Percentiles rank a stretch among this genome's conserved stretches.
Conservation (phyloP, 2,888 invertebrate species). For the Lamellibrachia satsuma region DNA sequence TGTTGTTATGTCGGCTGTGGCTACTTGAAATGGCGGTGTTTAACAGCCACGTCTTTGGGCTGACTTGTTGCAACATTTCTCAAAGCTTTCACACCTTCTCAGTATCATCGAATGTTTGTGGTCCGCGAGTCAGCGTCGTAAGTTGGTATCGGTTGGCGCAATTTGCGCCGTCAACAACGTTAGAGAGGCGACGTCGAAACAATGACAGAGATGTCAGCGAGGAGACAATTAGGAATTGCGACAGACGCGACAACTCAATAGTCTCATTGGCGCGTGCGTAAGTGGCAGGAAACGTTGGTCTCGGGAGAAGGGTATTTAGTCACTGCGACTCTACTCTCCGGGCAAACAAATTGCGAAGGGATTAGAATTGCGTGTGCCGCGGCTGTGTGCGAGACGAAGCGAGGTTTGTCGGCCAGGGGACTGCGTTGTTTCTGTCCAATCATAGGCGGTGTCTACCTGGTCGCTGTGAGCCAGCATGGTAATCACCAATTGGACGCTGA, state of each 20-base stretch:
- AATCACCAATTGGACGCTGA: constrained; percentile 7
- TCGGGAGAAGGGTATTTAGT: not conserved
- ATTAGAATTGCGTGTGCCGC: not conserved
- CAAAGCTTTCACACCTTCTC: not conserved
- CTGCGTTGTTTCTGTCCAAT: not conserved
- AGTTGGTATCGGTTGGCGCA: not conserved
- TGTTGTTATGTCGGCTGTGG: not conserved
- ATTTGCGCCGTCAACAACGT: not conserved
- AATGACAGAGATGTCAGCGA: not conserved
- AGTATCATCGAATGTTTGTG: not conserved
- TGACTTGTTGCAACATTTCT: not conserved
- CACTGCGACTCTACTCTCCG: no score
- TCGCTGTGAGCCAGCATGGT: not conserved
- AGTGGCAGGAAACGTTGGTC: not conserved
- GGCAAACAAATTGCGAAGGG: not conserved
- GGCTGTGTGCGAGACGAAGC: not conserved
- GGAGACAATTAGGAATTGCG: not conserved
- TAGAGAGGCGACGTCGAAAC: not conserved
- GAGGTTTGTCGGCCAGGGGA: not conserved
- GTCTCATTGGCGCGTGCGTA: not conserved
- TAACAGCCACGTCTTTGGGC: not conserved
- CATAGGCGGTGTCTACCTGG: not conserved
- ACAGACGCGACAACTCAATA: not conserved
- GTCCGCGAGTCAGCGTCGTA: not conserved
- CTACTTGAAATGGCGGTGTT: not conserved